Conservation (phyloP, 2,797 vertebrate genomes). For the Eremophila alpestris region DNA sequence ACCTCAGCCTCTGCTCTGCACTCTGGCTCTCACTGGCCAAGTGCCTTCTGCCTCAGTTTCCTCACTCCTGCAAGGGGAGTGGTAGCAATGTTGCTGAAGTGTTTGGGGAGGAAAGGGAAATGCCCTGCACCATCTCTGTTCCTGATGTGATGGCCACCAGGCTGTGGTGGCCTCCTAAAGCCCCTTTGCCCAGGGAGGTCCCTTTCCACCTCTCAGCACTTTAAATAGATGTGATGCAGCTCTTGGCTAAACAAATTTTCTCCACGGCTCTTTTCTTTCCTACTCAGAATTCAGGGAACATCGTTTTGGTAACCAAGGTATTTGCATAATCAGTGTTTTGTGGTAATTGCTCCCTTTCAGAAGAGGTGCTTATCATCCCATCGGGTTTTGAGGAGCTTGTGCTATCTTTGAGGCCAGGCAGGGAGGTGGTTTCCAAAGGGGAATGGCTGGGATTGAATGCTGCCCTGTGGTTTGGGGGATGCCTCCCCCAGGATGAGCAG, state of each 20-base stretch:
- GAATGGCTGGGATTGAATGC: not conserved
- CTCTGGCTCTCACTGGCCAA: not conserved
- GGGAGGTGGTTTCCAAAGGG: not conserved
- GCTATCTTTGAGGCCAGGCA: not conserved
- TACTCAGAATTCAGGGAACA: slow-evolving; percentile 59
- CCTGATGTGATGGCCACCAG: not conserved
- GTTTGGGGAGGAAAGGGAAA: not conserved
- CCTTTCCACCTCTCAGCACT: not conserved
- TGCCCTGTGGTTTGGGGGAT: not conserved
- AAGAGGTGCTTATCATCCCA: slow-evolving; percentile 31
- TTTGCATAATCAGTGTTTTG: slow-evolving; percentile 67
- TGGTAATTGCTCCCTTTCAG: slow-evolving; percentile 65
- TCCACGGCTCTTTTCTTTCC: slow-evolving; percentile 10
- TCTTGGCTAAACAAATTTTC: slow-evolving; percentile 14
- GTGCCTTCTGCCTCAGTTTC: not conserved
- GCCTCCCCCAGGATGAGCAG: fast-evolving
- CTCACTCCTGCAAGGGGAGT: not conserved
- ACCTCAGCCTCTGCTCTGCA: not conserved
- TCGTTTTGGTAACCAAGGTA: slow-evolving; percentile 56
- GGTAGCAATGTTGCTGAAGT: not conserved
- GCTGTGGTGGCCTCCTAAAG: not conserved
- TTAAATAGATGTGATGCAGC: not conserved
- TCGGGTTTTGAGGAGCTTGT: not conserved
- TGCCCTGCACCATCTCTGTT: fast-evolving
- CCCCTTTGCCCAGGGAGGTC: not conserved